These are phyloP conservation scores for Danio kyathit DNA, from an alignment of 2,797 vertebrate genomes.

Conservation along the genomic window DNA sequence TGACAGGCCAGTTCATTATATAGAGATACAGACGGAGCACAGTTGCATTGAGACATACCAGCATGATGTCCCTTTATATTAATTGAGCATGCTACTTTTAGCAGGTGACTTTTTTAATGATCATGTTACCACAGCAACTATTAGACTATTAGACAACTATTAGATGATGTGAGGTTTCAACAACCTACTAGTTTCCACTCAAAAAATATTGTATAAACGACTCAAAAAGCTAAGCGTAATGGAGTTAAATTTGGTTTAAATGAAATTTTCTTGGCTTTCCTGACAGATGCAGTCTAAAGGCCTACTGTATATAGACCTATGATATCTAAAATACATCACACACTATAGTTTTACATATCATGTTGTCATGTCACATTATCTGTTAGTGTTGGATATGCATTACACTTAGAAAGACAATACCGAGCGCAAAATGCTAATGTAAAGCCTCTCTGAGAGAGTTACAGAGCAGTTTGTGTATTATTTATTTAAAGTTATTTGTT, in stretches of 20 bases:
- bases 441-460: background rate
- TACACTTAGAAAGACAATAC: background rate
- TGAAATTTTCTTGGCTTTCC: background rate
- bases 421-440: background rate
- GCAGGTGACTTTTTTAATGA: constrained; percentile 19
- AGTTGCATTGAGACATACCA: background rate
- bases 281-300: background rate
- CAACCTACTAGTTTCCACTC: background rate
- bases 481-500: background rate
- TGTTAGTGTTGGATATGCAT: no score
- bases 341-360: no score
- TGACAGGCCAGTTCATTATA: background rate
- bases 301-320: no score
- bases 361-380: no score
- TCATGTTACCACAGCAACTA: constrained; percentile 2
- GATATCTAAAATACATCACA: background rate
- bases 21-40: background rate
- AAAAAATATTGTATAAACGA: background rate
- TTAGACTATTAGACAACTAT: background rate
- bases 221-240: no score
- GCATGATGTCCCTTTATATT: constrained; percentile 31
- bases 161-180: background rate
- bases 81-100: constrained; percentile 20
- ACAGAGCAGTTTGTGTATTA: background rate
- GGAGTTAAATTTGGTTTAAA: no score